These are phyloP conservation scores for Chrysomela aeneicollis DNA, from an alignment of 2,888 invertebrate species.

Conservation along the genomic window DNA sequence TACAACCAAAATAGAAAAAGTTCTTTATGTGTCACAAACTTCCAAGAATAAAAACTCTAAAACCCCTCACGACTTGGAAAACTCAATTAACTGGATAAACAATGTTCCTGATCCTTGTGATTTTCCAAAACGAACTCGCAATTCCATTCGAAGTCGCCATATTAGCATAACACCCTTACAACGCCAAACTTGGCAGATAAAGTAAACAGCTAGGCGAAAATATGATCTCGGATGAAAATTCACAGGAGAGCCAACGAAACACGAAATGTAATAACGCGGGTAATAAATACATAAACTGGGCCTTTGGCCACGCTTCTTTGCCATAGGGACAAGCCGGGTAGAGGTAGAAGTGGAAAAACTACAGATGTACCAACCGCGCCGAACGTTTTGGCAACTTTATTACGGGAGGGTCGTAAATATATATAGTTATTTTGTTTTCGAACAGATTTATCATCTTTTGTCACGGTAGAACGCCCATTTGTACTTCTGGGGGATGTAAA, in stretches of 20 bases:
- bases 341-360: constrained; percentile 28
- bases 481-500: constrained; percentile 24
- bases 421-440: constrained; percentile 38
- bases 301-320: constrained; percentile 31
- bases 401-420: constrained; percentile 34
- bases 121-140: no score
- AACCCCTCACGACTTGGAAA: not conserved
- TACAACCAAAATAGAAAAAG: no score
- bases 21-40: no score
- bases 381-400: constrained; percentile 39
- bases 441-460: constrained; percentile 43
- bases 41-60: no score
- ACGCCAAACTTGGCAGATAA: not conserved
- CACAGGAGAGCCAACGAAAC: constrained; percentile 30
- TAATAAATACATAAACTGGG: constrained; percentile 35
- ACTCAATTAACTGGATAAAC: not conserved
- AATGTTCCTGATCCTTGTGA: not conserved
- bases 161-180: constrained; percentile 1
- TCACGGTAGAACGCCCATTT: constrained; percentile 39
- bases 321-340: constrained; percentile 17
- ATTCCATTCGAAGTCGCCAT: not conserved
- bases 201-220: constrained; percentile 7
- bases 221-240: constrained; percentile 19
- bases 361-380: constrained; percentile 34
- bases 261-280: constrained; percentile 36